These are phyloP conservation scores for Megalops cyprinoides DNA, from an alignment of 2,797 vertebrate species.

Conservation along the genomic window DNA sequence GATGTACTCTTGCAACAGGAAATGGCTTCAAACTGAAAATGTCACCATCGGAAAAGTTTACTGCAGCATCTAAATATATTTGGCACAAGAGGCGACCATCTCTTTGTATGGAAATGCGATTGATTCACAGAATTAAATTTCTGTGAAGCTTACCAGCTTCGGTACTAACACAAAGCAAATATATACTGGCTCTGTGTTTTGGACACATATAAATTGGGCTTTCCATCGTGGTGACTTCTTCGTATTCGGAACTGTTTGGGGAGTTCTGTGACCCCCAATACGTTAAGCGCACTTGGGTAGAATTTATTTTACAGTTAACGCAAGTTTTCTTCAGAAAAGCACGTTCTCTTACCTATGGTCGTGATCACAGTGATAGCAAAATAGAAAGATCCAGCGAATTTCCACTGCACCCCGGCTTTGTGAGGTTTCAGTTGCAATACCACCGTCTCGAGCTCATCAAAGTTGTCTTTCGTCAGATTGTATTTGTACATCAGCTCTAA, in stretches of 20 bases:
- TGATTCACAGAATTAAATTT: not conserved
- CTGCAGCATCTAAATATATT: not conserved
- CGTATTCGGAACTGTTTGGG: not conserved
- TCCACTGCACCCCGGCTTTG: conserved; percentile 93
- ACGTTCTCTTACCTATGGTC: conserved; percentile 83
- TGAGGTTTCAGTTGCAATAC: conserved; percentile 90
- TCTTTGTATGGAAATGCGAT: not conserved
- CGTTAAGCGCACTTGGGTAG: not conserved
- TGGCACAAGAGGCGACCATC: not conserved
- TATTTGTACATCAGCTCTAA: conserved; percentile 77
- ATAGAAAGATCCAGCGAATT: conserved; percentile 92
- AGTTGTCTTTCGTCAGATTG: conserved; percentile 79
- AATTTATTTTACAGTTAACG: not conserved
- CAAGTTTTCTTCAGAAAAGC: not conserved
- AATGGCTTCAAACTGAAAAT: not conserved
- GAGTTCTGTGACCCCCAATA: not conserved
- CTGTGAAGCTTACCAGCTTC: too few relatives aligned
- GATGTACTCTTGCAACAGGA: not conserved
- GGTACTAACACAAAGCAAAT: not conserved
- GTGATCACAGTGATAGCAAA: conserved; percentile 97
- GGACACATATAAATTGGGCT: not conserved
- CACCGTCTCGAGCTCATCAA: conserved; percentile 81
- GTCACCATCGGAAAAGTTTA: not conserved
- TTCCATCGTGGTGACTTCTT: not conserved
- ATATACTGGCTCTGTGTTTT: not conserved